Conservation (phyloP, 2,797 vertebrate genomes). For the Smutsia gigantea region DNA sequence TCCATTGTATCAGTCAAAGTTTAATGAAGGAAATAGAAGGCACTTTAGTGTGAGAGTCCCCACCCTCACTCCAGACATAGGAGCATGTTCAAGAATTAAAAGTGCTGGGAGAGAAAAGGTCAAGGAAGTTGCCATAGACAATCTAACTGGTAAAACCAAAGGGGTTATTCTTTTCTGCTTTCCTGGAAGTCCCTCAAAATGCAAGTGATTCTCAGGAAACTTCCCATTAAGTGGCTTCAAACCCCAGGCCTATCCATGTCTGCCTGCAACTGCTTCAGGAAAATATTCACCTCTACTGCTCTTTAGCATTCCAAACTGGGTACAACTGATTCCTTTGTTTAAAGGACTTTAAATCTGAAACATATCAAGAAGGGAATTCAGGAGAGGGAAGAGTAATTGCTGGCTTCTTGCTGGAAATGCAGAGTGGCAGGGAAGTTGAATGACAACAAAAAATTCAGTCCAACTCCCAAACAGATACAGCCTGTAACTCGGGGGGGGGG, state of each 20-base stretch:
- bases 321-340: background rate
- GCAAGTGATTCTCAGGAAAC: background rate
- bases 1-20: background rate
- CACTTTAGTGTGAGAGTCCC: background rate
- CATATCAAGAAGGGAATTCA: background rate
- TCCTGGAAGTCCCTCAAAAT: background rate
- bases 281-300: background rate
- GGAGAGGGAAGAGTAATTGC: background rate
- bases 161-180: background rate
- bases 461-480: background rate
- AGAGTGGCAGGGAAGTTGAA: background rate
- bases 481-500: no score
- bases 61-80: background rate
- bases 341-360: background rate
- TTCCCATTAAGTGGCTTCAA: background rate
- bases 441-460: background rate
- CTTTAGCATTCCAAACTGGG: background rate
- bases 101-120: background rate
- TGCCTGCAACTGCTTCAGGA: background rate
- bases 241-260: background rate
- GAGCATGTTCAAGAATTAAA: background rate
- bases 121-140: background rate
- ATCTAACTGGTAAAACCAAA: background rate
- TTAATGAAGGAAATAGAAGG: background rate
- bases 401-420: background rate